Percentiles rank a stretch among this genome's conserved stretches.
Evolutionary conservation across 2,888 invertebrate genomes (phyloP).

Genomic region (Pteria penguin): DNA sequence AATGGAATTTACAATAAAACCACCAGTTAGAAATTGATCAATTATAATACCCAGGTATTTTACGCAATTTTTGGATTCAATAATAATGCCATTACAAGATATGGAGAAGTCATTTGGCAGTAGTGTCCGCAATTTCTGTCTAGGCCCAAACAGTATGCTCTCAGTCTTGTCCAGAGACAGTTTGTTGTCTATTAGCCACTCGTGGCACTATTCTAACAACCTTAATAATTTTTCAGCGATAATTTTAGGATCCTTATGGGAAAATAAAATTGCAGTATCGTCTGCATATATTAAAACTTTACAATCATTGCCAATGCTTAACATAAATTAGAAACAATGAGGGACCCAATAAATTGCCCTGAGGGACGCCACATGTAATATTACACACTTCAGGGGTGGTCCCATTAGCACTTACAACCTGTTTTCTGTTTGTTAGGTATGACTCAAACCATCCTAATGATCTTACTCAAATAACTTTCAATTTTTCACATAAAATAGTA

Average conservation of each 20-base stretch:
- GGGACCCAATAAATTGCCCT: slow-evolving; percentile 12
- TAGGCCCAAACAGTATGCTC: background rate
- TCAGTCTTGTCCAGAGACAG: background rate
- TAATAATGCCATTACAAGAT: background rate
- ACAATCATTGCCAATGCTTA: background rate
- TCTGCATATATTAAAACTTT: background rate
- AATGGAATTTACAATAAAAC: background rate
- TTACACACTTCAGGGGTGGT: background rate
- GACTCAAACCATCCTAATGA: slow-evolving; percentile 34
- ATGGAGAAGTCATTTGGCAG: background rate
- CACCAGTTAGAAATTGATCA: background rate
- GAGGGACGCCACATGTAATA: slow-evolving; percentile 10
- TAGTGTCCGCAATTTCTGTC: background rate
- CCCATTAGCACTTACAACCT: background rate
- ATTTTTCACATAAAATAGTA: slow-evolving; percentile 29
- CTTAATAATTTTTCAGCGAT: background rate
- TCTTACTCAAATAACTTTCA: slow-evolving; percentile 26
- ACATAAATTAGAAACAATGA: background rate
- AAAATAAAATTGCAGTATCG: background rate
- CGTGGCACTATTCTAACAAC: background rate
- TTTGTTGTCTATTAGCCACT: background rate
- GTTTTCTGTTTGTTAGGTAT: slow-evolving; percentile 26
- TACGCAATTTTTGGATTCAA: background rate
- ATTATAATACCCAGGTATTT: background rate
- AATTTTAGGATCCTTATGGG: background rate